Percentiles rank a stretch among this genome's conserved stretches.
These are phyloP conservation scores for Drosophila limbata DNA, from an alignment of 2,888 invertebrate species.

Conservation along the genomic window DNA sequence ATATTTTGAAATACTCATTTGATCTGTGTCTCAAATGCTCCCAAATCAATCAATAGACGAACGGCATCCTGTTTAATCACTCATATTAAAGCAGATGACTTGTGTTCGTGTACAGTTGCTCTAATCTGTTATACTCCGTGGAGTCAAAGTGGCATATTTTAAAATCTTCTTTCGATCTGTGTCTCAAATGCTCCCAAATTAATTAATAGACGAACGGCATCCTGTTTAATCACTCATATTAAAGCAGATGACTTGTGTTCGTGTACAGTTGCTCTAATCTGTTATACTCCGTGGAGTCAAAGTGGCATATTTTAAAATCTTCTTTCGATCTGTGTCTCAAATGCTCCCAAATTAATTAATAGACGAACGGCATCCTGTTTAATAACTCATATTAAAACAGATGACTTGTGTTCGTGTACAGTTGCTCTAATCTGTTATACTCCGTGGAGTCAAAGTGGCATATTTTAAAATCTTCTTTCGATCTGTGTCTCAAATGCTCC, in stretches of 20 bases:
- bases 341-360: slow-evolving; percentile 39
- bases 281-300: slow-evolving; percentile 40
- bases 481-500: slow-evolving; percentile 57
- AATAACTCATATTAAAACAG: slow-evolving; percentile 45
- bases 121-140: slow-evolving; percentile 1
- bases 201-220: slow-evolving; percentile 47
- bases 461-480: slow-evolving; percentile 10
- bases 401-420: slow-evolving; percentile 58
- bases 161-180: slow-evolving; percentile 12
- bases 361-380: slow-evolving; percentile 57
- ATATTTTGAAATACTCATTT: slow-evolving; percentile 2
- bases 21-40: slow-evolving; percentile 46
- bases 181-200: slow-evolving; percentile 46
- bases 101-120: slow-evolving; percentile 43
- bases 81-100: slow-evolving; percentile 56
- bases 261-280: slow-evolving; percentile 23
- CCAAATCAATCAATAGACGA: slow-evolving; percentile 24
- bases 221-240: slow-evolving; percentile 49
- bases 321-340: slow-evolving; percentile 45
- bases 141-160: slow-evolving; percentile 38
- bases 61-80: slow-evolving; percentile 55
- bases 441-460: slow-evolving; percentile 53
- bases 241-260: slow-evolving; percentile 56
- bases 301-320: slow-evolving; percentile 46
- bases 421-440: slow-evolving; percentile 6